A percentile compares a stretch with the other conserved stretches of the same genome.
These are phyloP conservation scores for Tamias sibiricus DNA, from an alignment of 2,113 vertebrate genomes.

Conservation along the genomic window DNA sequence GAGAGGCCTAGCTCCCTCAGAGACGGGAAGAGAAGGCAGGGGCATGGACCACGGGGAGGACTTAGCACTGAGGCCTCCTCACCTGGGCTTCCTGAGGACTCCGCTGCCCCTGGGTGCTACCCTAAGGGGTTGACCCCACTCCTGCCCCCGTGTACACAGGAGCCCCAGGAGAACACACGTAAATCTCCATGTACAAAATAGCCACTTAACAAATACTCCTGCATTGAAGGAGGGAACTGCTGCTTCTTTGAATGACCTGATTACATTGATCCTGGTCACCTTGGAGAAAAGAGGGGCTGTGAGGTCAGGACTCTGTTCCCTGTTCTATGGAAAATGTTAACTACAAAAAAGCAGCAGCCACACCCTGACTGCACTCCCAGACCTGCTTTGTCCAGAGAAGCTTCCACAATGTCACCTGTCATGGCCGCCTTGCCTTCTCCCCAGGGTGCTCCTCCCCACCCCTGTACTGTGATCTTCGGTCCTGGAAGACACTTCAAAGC, in stretches of 20 bases:
- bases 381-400: background rate
- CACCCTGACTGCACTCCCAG: background rate
- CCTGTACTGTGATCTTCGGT: too few species aligned
- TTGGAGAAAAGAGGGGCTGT: background rate
- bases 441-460: background rate
- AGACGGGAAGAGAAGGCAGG: background rate
- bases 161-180: background rate
- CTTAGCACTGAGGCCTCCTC: background rate
- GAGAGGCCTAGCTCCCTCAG: background rate
- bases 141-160: background rate
- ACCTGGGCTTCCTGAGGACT: background rate
- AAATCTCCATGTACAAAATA: conserved; percentile 9
- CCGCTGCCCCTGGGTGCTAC: accelerated
- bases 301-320: conserved; percentile 24
- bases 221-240: background rate
- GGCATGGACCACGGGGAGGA: background rate
- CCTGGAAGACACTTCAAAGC: background rate
- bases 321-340: conserved; percentile 20
- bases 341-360: conserved; percentile 33
- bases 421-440: background rate
- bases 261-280: conserved; percentile 20
- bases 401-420: background rate
- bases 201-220: background rate
- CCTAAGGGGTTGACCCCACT: background rate
- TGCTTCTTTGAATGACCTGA: background rate